These are phyloP conservation scores for Scylla paramamosain DNA, from an alignment of 1,140 invertebrate species.

Conservation along the genomic window DNA sequence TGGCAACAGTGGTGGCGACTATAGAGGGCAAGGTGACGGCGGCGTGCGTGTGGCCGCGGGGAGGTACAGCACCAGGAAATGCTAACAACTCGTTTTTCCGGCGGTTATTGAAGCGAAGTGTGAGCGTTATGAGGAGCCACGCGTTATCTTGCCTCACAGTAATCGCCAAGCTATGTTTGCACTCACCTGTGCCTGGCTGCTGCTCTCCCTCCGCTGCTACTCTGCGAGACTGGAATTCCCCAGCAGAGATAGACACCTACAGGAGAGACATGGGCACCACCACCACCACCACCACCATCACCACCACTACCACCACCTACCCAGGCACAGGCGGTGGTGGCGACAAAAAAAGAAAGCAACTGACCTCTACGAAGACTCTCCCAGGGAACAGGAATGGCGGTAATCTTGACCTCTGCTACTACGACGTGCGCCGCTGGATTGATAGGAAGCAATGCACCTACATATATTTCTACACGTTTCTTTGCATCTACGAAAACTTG, in stretches of 20 bases:
- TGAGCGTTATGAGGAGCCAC: background rate
- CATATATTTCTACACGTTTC: background rate
- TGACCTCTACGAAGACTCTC: conserved; percentile 32
- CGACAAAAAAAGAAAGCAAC: conserved; percentile 34
- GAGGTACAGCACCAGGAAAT: conserved; percentile 57
- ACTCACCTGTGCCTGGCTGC: background rate
- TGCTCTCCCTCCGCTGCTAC: background rate
- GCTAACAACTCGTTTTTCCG: background rate
- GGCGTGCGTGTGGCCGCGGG: conserved; percentile 49
- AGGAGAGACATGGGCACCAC: background rate
- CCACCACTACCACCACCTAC: background rate
- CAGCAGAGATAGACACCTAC: background rate
- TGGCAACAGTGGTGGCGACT: conserved; percentile 58
- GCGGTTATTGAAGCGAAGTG: background rate
- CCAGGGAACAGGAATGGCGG: background rate
- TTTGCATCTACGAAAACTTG: background rate
- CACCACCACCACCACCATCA: background rate
- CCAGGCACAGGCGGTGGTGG: background rate
- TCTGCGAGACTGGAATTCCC: conserved; percentile 25
- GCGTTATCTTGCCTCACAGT: background rate
- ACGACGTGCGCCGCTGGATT: background rate
- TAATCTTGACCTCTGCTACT: conserved; percentile 6
- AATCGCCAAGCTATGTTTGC: background rate
- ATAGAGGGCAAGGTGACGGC: conserved; percentile 53
- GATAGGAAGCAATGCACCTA: background rate